Evolutionary conservation across 2,888 invertebrate species (phyloP).

Genomic region (Timema cristinae): DNA sequence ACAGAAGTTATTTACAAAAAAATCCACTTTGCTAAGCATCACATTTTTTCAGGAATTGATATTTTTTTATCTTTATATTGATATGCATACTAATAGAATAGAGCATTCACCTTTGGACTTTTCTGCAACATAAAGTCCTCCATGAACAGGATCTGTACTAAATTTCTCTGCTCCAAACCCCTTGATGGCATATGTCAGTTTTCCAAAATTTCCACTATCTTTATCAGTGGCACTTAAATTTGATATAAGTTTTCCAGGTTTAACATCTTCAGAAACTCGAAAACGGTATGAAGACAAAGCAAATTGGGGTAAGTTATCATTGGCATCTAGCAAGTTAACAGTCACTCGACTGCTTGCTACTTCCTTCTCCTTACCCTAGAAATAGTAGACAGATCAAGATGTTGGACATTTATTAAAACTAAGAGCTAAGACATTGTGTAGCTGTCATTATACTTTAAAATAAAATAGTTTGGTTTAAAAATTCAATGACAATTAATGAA

Average conservation of each 20-base stretch:
- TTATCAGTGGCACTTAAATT: slow-evolving; percentile 64
- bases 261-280: slow-evolving; percentile 61
- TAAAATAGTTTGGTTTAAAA: too few relatives aligned
- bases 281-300: slow-evolving; percentile 57
- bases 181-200: slow-evolving; percentile 66
- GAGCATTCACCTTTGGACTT: slow-evolving; percentile 26
- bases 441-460: too few relatives aligned
- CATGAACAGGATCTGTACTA: slow-evolving; percentile 59
- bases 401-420: too few relatives aligned
- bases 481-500: too few relatives aligned
- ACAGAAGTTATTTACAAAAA: too few relatives aligned
- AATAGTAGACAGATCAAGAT: background rate
- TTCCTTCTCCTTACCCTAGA: slow-evolving; percentile 42
- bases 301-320: slow-evolving; percentile 75
- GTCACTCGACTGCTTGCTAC: slow-evolving; percentile 58
- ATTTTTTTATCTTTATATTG: too few relatives aligned
- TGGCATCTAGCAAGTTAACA: slow-evolving; percentile 66
- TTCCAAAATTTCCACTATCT: slow-evolving; percentile 69
- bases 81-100: too few relatives aligned
- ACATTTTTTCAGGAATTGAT: too few relatives aligned
- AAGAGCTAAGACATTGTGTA: too few relatives aligned
- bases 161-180: slow-evolving; percentile 79
- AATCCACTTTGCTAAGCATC: too few relatives aligned
- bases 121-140: slow-evolving; percentile 60
- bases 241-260: slow-evolving; percentile 58